Conservation (phyloP, 2,797 vertebrate genomes). For the Halcyon badia region DNA sequence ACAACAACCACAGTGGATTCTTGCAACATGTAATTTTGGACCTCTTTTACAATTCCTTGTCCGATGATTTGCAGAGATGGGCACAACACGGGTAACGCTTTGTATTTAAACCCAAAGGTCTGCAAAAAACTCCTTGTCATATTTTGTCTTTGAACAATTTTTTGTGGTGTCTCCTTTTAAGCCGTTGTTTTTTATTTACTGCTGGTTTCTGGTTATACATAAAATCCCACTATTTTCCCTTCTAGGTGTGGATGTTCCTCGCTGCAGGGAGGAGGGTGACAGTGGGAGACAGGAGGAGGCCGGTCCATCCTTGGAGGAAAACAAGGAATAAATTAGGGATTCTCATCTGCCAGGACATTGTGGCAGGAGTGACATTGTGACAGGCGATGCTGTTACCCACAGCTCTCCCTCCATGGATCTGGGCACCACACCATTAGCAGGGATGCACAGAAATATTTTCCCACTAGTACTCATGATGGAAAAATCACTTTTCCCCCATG, state of each 20-base stretch:
- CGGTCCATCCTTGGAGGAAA: neutral
- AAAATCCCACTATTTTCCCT: neutral
- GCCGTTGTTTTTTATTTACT: neutral
- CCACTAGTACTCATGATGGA: neutral
- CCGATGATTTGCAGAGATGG: accelerated
- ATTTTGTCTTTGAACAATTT: neutral
- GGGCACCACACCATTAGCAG: neutral
- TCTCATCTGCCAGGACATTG: neutral
- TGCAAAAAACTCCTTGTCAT: neutral
- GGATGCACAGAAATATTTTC: neutral
- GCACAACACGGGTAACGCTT: accelerated
- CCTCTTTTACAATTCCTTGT: neutral
- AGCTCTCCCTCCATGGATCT: neutral
- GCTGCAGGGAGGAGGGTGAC: neutral
- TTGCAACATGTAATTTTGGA: neutral
- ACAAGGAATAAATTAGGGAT: neutral
- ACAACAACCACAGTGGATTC: neutral
- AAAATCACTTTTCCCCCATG: accelerated
- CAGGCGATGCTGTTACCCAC: accelerated
- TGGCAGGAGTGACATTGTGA: neutral
- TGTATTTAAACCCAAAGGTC: neutral
- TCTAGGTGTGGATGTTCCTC: neutral
- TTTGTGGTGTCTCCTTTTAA: neutral
- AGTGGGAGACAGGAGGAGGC: neutral
- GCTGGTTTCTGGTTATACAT: neutral